Percentiles rank a stretch among this genome's conserved stretches.
phyloP scores from a whole-genome alignment of 2,113 vertebrate species.

The Physeter macrocephalus region DNA sequence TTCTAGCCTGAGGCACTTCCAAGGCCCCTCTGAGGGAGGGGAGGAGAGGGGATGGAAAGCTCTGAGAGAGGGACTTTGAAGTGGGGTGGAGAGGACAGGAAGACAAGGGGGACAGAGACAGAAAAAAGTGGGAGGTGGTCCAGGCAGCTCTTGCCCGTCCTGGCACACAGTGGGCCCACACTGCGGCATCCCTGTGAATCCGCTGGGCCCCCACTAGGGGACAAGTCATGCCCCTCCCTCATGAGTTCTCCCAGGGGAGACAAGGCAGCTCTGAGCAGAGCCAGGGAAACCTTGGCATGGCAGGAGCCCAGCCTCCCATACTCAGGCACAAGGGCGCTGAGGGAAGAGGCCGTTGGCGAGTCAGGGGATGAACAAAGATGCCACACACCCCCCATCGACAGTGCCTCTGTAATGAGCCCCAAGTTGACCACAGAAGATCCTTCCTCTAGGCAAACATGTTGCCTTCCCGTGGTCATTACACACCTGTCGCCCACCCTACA shows the following conservation, averaged over 20 bases:
- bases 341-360: neutral
- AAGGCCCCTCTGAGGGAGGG: neutral
- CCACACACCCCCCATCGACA: fast-evolving
- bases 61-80: neutral
- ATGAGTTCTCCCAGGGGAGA: neutral
- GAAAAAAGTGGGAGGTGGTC: neutral
- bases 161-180: neutral
- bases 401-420: fast-evolving
- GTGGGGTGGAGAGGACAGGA: neutral
- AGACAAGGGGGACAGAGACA: fast-evolving
- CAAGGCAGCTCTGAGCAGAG: fast-evolving
- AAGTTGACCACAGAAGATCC: neutral
- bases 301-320: neutral
- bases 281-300: neutral
- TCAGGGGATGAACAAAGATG: neutral
- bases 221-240: fast-evolving
- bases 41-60: neutral
- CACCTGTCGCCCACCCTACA: neutral
- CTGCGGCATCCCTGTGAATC: neutral
- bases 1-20: neutral
- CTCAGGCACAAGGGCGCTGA: too few species aligned
- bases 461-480: fast-evolving
- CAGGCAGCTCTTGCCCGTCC: neutral
- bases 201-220: neutral
- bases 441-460: neutral